phyloP scores from a whole-genome alignment of 2,888 invertebrate species.

The Parnassius orleans region DNA sequence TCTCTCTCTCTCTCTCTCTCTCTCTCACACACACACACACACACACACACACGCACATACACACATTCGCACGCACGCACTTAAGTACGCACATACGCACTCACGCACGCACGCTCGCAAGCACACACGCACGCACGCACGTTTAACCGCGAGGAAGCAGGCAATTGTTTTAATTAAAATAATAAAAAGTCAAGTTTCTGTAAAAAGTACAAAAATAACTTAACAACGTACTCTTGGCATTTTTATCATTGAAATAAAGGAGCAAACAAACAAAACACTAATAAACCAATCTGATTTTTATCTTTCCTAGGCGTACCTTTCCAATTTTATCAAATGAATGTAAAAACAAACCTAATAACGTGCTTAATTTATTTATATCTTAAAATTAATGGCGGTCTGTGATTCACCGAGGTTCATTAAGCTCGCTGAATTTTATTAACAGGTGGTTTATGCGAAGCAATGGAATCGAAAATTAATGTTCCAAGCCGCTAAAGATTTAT shows the following conservation, averaged over 20 bases:
- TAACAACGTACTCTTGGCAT: slow-evolving; percentile 9
- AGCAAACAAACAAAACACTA: slow-evolving; percentile 20
- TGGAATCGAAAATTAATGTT: slow-evolving; percentile 36
- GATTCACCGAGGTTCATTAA: slow-evolving; percentile 26
- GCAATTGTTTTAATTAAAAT: too few species aligned
- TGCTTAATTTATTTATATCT: slow-evolving; percentile 25
- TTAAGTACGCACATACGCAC: too few species aligned
- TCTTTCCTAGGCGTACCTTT: slow-evolving; percentile 10
- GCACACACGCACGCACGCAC: too few species aligned
- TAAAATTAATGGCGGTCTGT: slow-evolving; percentile 21
- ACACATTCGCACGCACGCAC: too few species aligned
- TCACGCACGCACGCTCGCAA: too few species aligned
- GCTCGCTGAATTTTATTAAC: slow-evolving; percentile 25
- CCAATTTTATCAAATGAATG: slow-evolving; percentile 16
- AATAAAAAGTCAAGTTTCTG: too few species aligned
- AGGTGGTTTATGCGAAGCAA: slow-evolving; percentile 20
- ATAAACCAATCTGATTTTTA: not conserved
- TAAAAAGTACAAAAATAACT: slow-evolving; percentile 7
- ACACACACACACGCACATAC: too few species aligned
- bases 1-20: too few species aligned
- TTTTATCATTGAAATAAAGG: slow-evolving; percentile 5
- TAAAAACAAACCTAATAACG: slow-evolving; percentile 24
- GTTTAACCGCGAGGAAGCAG: too few species aligned
- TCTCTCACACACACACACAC: too few species aligned
- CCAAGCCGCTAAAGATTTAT: slow-evolving; percentile 36